phyloP scores from a whole-genome alignment of 2,797 vertebrate genomes.

The Halcyon leucocephala region DNA sequence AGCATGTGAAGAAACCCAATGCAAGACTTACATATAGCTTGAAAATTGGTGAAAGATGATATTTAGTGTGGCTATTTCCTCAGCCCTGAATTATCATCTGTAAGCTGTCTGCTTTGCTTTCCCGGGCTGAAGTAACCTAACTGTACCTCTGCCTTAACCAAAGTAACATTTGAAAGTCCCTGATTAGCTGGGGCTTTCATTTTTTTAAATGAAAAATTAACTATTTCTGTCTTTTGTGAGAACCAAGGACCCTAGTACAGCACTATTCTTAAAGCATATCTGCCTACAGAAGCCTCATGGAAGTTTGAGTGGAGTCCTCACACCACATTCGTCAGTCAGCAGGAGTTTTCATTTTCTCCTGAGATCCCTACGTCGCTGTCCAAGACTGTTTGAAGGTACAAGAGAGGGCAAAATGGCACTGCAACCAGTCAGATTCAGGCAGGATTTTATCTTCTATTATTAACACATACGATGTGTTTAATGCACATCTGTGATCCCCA shows the following conservation, averaged over 20 bases:
- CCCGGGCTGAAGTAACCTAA: background rate
- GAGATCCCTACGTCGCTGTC: background rate
- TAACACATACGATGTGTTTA: background rate
- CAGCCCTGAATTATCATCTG: too few relatives aligned
- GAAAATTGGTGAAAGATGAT: background rate
- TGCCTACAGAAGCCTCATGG: background rate
- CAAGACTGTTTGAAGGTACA: background rate
- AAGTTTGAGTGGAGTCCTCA: background rate
- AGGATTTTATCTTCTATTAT: background rate
- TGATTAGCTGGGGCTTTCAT: background rate
- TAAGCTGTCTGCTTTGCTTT: background rate
- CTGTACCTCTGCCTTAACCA: background rate
- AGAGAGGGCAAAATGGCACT: background rate
- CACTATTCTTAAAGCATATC: background rate
- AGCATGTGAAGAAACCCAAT: rapidly evolving
- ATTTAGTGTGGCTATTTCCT: background rate
- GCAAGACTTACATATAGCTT: background rate
- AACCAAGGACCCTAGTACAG: background rate
- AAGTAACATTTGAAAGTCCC: background rate
- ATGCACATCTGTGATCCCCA: background rate
- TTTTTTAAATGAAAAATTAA: background rate
- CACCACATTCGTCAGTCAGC: background rate
- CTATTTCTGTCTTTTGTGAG: background rate
- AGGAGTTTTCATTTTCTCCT: background rate
- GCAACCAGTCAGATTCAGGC: background rate